A percentile compares a stretch with the other conserved stretches of the same genome.
phyloP scores from a whole-genome alignment of 2,113 vertebrate genomes.

The Capreolus pygargus region DNA sequence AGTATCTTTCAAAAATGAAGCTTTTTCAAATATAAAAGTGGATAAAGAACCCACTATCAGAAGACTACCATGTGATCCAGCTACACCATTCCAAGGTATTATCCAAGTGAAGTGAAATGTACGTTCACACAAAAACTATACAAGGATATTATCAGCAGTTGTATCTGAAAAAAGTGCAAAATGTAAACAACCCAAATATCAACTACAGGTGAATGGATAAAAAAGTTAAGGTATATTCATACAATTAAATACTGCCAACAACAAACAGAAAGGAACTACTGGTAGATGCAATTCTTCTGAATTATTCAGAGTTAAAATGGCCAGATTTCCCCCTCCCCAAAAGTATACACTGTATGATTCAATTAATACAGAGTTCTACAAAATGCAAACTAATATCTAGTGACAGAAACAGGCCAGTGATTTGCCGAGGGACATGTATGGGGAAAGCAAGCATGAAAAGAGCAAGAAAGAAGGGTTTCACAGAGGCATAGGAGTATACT shows the following conservation, averaged over 20 bases:
- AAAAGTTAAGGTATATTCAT: background rate
- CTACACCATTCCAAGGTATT: background rate
- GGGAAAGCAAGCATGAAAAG: background rate
- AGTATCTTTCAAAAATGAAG: background rate
- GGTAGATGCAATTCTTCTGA: background rate
- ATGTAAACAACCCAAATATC: background rate
- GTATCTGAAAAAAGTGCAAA: background rate
- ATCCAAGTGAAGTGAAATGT: background rate
- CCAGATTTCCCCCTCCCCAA: background rate
- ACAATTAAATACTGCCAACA: background rate
- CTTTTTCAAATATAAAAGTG: background rate
- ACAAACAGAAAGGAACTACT: background rate
- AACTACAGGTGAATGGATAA: background rate
- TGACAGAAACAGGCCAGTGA: background rate
- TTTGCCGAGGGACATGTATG: background rate
- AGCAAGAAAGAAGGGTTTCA: background rate
- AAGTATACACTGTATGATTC: background rate
- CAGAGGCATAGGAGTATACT: background rate
- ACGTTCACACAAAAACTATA: background rate
- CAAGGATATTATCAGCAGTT: background rate
- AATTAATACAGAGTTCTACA: background rate
- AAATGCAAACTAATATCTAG: background rate
- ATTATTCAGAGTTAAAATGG: background rate
- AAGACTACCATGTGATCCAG: background rate
- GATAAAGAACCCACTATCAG: background rate